Base-by-base conservation (phyloP, 2,888 invertebrate genomes). In the Parnassius orleans region DNA sequence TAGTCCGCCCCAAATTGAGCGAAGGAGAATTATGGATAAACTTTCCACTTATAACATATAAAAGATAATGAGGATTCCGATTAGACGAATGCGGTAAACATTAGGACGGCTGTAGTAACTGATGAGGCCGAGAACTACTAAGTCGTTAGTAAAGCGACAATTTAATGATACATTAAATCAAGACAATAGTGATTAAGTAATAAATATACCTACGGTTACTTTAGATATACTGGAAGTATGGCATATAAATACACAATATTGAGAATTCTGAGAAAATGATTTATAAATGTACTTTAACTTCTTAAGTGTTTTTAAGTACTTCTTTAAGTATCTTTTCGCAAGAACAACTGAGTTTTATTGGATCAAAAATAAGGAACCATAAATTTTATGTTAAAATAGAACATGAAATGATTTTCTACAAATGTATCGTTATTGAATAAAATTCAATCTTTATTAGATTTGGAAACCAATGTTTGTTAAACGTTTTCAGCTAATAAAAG, bases 401-500 rank as follows among this genome's bases (percentile, higher is more conserved):
- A 33, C 33, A 33, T 33, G 7, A 44, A 54, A 54, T 10, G 60
- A 56, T 53, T 60, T 57, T 24, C 52, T 53, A 77, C 76, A 68
- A 75, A 24, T 42, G 15, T 48, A 53, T 46, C 11, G n/a, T 19
- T 75, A 79, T 80, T 72, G 72, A 80, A 83, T 77, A 72, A 77
- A 81, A 83, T 83, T 76, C 75, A 79, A 83, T 80, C 79, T 77
- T 83, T 86, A 89, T 88, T 84, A 81, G 80, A 87, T 85, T 82
- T 75, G 72, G 72, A 80, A 86, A 84, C 83, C 86, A 88, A 90
- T 90, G 89, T 90, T 89, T 89, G 87, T 86, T 88, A 87, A 90
- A 83, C 83, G 87, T 81, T 89, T 88, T 85, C 75, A 86, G 88
- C 87, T 89, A 90, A 90, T 90, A 91, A 90, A 89, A 87, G 86